phyloP scores from a whole-genome alignment of 1,140 invertebrate genomes.

The Nylanderia fulva region DNA sequence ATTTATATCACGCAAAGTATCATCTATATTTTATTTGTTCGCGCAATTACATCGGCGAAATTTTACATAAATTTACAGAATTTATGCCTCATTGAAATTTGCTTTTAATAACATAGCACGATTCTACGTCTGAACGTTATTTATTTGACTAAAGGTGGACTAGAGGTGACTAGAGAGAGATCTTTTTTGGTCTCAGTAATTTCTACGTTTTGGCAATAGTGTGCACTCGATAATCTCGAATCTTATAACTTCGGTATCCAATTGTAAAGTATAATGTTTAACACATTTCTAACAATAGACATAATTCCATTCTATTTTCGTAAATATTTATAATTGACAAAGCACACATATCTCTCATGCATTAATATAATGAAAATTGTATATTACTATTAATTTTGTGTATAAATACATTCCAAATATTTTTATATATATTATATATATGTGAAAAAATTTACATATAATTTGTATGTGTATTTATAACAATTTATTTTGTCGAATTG shows the following conservation, averaged over 20 bases:
- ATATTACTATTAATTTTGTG: no score
- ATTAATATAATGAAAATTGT: no score
- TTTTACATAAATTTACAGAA: constrained; percentile 73
- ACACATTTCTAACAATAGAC: neutral
- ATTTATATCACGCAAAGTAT: constrained; percentile 70
- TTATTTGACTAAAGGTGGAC: neutral
- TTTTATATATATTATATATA: no score
- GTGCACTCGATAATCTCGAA: constrained; percentile 25
- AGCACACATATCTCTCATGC: neutral
- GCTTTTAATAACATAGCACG: constrained; percentile 25
- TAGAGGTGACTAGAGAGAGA: neutral
- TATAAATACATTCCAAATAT: no score
- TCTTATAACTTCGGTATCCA: neutral
- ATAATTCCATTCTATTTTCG: neutral
- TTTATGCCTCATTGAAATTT: neutral
- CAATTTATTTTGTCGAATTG: no score
- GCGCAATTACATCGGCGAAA: constrained; percentile 11
- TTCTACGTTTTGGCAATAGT: constrained; percentile 10
- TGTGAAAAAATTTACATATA: no score
- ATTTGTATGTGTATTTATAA: no score
- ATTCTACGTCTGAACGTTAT: constrained; percentile 17
- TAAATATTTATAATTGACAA: neutral
- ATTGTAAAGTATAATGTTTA: neutral
- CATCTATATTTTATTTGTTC: constrained; percentile 11
- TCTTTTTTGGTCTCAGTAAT: neutral